Percentiles rank a stretch among this genome's conserved stretches.
phyloP scores from a whole-genome alignment of 2,797 vertebrate genomes.

The Decapterus maruadsi region DNA sequence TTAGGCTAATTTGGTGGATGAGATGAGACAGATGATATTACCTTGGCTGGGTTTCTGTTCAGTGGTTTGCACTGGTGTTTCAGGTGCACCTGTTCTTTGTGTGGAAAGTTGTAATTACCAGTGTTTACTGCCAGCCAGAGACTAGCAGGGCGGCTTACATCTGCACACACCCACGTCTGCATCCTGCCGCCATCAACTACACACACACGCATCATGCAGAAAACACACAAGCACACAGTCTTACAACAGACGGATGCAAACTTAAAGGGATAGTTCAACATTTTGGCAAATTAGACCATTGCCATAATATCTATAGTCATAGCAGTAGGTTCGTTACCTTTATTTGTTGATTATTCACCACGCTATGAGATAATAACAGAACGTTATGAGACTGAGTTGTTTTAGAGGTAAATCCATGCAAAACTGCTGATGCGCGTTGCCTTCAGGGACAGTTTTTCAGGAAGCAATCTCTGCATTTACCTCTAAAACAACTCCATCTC shows the following conservation, averaged over 20 bases:
- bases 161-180: conserved; percentile 69
- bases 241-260: conserved; percentile 3
- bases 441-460: no score
- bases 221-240: conserved; percentile 15
- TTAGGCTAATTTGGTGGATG: conserved; percentile 77
- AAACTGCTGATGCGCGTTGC: no score
- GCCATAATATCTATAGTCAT: no score
- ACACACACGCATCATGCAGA: conserved; percentile 27
- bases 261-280: no score
- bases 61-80: conserved; percentile 69
- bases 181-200: conserved; percentile 32
- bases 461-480: no score
- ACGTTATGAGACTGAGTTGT: no score
- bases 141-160: conserved; percentile 70
- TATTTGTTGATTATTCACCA: no score
- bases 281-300: no score
- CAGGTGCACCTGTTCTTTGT: conserved; percentile 84
- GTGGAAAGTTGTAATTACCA: conserved; percentile 82
- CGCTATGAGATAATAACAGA: no score
- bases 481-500: no score
- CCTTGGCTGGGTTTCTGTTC: conserved; percentile 78
- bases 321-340: no score
- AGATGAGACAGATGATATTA: conserved; percentile 82
- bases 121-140: conserved; percentile 77
- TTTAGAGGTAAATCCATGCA: no score